Percentiles rank a stretch among this genome's conserved stretches.
Evolutionary conservation across 2,888 invertebrate species (phyloP).

Genomic region (Andricus curvator): DNA sequence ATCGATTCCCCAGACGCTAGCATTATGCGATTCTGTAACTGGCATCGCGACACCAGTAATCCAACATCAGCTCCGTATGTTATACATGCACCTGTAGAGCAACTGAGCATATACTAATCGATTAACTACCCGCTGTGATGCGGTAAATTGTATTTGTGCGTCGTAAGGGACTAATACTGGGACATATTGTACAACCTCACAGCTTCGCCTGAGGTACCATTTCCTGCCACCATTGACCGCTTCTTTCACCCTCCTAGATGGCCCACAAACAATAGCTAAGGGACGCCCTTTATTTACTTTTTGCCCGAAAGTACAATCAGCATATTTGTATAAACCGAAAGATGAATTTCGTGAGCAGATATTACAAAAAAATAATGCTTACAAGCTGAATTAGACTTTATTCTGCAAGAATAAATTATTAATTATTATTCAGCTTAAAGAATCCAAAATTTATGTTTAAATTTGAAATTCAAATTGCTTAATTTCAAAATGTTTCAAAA

Average conservation of each 20-base stretch:
- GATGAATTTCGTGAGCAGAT: too few species aligned
- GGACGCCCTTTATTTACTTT: background rate
- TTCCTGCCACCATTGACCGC: conserved; percentile 31
- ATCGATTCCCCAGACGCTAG: conserved; percentile 34
- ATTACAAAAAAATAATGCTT: too few species aligned
- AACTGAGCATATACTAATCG: conserved; percentile 65
- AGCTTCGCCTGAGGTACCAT: conserved; percentile 33
- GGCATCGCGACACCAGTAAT: conserved; percentile 28
- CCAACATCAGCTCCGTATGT: conserved; percentile 29
- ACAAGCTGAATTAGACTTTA: too few species aligned
- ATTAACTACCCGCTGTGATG: conserved; percentile 71
- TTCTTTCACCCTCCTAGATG: conserved; percentile 4
- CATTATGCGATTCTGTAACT: conserved; percentile 35
- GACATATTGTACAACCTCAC: conserved; percentile 48
- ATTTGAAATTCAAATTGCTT: too few species aligned
- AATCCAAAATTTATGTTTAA: too few species aligned
- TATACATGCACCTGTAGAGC: conserved; percentile 64
- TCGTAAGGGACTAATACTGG: conserved; percentile 52
- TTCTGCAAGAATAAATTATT: too few species aligned
- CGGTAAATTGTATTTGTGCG: conserved; percentile 70
- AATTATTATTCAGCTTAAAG: too few species aligned
- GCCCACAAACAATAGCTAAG: background rate
- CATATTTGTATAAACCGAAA: too few species aligned
- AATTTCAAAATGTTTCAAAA: too few species aligned
- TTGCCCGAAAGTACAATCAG: background rate